Percentiles rank a stretch among this genome's conserved stretches.
These are phyloP conservation scores for Lydus trimaculatus DNA, from an alignment of 2,888 invertebrate genomes.

Conservation along the genomic window DNA sequence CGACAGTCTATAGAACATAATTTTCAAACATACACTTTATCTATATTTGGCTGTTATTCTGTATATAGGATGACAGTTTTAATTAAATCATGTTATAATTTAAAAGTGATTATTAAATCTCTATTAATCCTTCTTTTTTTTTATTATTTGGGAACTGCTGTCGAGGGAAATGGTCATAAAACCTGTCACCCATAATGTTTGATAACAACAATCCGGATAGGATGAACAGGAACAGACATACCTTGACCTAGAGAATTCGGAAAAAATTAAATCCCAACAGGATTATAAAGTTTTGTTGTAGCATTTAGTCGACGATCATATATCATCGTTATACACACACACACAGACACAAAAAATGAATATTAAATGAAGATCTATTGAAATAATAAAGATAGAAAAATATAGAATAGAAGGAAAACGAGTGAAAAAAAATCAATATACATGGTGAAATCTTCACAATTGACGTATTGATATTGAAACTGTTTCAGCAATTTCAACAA, in stretches of 20 bases:
- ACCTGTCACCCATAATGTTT: too few species aligned
- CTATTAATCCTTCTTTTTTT: not conserved
- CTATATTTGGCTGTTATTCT: not conserved
- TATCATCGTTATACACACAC: not conserved
- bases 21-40: too few species aligned
- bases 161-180: too few species aligned
- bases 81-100: not conserved
- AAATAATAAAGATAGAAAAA: not conserved
- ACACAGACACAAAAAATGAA: not conserved
- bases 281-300: slow-evolving; percentile 7
- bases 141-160: too few species aligned
- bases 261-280: not conserved
- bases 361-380: not conserved
- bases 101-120: not conserved
- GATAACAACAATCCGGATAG: not conserved
- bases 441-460: not conserved
- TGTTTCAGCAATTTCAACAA: not conserved
- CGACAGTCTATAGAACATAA: not conserved
- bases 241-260: not conserved
- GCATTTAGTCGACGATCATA: not conserved
- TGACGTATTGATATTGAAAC: slow-evolving; percentile 1
- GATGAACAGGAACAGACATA: too few species aligned
- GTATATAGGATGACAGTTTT: not conserved
- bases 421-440: not conserved
- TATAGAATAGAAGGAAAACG: not conserved